These are phyloP conservation scores for Amphipoea lucens DNA, from an alignment of 2,888 invertebrate genomes.

Conservation along the genomic window DNA sequence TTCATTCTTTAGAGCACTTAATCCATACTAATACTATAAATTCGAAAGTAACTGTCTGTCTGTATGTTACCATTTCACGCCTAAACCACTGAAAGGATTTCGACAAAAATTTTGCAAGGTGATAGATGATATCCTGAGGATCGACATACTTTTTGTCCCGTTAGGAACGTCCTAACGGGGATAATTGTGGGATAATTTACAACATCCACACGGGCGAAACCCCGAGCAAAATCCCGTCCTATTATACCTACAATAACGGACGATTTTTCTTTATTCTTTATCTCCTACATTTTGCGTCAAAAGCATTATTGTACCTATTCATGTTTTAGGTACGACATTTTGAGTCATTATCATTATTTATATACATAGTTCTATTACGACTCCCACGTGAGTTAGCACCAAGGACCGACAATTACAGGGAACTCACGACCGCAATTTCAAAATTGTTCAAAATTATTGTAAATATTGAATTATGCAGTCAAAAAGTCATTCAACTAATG, in stretches of 20 bases:
- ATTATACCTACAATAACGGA: not conserved
- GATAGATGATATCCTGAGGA: too few relatives aligned
- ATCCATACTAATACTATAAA: too few relatives aligned
- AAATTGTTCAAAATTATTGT: constrained; percentile 21
- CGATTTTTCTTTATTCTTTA: not conserved
- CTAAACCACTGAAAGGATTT: too few relatives aligned
- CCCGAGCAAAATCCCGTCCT: too few relatives aligned
- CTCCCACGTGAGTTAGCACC: not conserved
- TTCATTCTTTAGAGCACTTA: not conserved
- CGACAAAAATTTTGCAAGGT: too few relatives aligned
- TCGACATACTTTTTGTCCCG: too few relatives aligned
- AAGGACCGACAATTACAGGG: not conserved
- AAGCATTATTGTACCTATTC: not conserved
- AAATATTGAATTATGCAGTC: constrained; percentile 12
- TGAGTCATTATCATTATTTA: not conserved
- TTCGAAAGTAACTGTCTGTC: too few relatives aligned
- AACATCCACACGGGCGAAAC: too few relatives aligned
- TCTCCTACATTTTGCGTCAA: not conserved
- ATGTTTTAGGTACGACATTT: too few relatives aligned
- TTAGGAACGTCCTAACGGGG: too few relatives aligned
- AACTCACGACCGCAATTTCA: not conserved
- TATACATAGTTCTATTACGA: not conserved
- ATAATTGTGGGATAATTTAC: too few relatives aligned
- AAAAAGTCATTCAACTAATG: constrained; percentile 30
- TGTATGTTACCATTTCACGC: too few relatives aligned